A percentile compares a stretch with the other conserved stretches of the same genome.
Conservation (phyloP, 1,140 invertebrate genomes). For the Solen grandis region DNA sequence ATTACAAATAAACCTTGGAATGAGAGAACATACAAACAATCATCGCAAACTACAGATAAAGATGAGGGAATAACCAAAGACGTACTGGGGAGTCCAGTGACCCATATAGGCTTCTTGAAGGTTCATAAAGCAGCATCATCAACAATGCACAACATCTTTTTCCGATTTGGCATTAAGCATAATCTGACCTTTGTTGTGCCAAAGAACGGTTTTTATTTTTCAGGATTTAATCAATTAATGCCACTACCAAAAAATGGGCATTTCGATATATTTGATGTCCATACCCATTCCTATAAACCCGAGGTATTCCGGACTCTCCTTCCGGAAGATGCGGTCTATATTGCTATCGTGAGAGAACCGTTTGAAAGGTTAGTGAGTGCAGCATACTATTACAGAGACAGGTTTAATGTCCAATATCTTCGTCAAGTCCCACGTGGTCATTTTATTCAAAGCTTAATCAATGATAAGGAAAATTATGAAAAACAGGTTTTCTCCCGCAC, state of each 20-base stretch:
- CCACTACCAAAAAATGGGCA: background rate
- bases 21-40: no score
- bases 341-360: constrained; percentile 18
- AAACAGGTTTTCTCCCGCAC: background rate
- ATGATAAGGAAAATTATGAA: background rate
- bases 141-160: constrained; percentile 59
- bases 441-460: background rate
- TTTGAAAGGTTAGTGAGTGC: constrained; percentile 2
- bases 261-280: background rate
- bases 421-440: background rate
- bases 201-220: no score
- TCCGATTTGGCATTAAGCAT: constrained; percentile 51
- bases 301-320: constrained; percentile 2
- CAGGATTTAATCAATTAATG: no score
- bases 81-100: no score
- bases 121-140: constrained; percentile 65
- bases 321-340: constrained; percentile 3
- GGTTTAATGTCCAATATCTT: background rate
- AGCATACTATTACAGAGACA: constrained; percentile 1
- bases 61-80: no score
- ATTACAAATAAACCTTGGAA: no score
- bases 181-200: constrained; percentile 58
- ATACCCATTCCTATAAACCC: background rate
- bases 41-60: no score
- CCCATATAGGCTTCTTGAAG: constrained; percentile 53